Percentiles rank a stretch among this genome's conserved stretches.
These are phyloP conservation scores for Trididemnum miniatum DNA, from an alignment of 23 tunicate species.

Conservation along the genomic window DNA sequence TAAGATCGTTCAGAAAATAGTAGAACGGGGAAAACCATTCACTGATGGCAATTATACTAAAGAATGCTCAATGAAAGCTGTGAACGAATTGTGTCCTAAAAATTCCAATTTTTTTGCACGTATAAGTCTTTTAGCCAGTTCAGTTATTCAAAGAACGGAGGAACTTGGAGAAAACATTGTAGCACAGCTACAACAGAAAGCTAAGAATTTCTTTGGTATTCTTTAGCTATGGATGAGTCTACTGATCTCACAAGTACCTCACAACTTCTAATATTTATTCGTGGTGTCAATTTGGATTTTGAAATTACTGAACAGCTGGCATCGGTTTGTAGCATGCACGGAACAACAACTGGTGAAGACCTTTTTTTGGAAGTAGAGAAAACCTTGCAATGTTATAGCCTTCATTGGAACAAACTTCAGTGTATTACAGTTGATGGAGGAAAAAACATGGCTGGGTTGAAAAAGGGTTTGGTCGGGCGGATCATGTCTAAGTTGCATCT, in stretches of 20 bases:
- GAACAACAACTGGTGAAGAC: constrained; percentile 55
- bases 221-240: constrained; percentile 48
- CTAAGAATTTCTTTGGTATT: constrained; percentile 45
- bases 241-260: constrained; percentile 41
- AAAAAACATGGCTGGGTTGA: constrained; percentile 47
- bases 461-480: constrained; percentile 56
- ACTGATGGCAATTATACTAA: constrained; percentile 47
- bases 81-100: constrained; percentile 29
- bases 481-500: constrained; percentile 54
- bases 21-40: constrained; percentile 50
- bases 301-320: constrained; percentile 49
- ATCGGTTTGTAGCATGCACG: constrained; percentile 45
- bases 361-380: constrained; percentile 45
- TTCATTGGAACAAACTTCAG: constrained; percentile 39
- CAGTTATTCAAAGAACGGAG: constrained; percentile 45
- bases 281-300: constrained; percentile 37
- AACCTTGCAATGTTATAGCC: constrained; percentile 26
- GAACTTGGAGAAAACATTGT: constrained; percentile 38
- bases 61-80: constrained; percentile 47
- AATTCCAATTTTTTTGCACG: constrained; percentile 39
- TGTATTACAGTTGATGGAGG: constrained; percentile 56
- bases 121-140: constrained; percentile 27
- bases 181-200: constrained; percentile 41
- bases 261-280: constrained; percentile 51
- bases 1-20: constrained; percentile 34